These are phyloP conservation scores for Alloscopus bannaensis DNA, from an alignment of 2,888 invertebrate species.

Conservation along the genomic window DNA sequence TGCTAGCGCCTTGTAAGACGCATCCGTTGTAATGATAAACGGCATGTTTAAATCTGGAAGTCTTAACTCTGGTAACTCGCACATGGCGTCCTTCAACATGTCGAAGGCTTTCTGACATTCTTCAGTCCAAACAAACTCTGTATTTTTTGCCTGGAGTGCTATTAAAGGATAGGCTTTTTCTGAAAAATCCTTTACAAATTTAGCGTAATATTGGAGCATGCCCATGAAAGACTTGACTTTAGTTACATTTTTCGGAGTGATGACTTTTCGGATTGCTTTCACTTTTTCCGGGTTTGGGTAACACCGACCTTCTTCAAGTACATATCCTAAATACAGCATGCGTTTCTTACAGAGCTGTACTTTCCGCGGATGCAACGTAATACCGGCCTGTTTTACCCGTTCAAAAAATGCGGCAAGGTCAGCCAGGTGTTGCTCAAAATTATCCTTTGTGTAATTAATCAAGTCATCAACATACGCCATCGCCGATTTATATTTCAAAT, in stretches of 20 bases:
- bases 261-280: constrained; percentile 58
- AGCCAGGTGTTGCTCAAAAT: constrained; percentile 60
- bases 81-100: constrained; percentile 5
- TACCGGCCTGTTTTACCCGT: constrained; percentile 67
- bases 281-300: constrained; percentile 74
- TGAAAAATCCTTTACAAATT: constrained; percentile 56
- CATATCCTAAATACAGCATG: constrained; percentile 75
- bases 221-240: constrained; percentile 63
- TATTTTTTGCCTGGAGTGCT: background rate
- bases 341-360: constrained; percentile 47
- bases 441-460: constrained; percentile 11
- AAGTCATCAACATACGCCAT: constrained; percentile 74
- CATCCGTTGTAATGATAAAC: constrained; percentile 73
- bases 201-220: constrained; percentile 46
- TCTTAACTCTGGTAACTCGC: constrained; percentile 51
- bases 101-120: constrained; percentile 54
- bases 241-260: constrained; percentile 49
- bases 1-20: constrained; percentile 71
- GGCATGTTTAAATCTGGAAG: constrained; percentile 68
- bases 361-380: constrained; percentile 72
- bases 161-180: constrained; percentile 42
- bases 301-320: constrained; percentile 74
- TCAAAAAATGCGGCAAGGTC: constrained; percentile 14
- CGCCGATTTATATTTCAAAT: constrained; percentile 70
- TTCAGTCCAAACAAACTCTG: constrained; percentile 38